Percentiles rank a stretch among this genome's conserved stretches.
Evolutionary conservation across 2,797 vertebrate genomes (phyloP).

Genomic region (Rhabdomys pumilio): DNA sequence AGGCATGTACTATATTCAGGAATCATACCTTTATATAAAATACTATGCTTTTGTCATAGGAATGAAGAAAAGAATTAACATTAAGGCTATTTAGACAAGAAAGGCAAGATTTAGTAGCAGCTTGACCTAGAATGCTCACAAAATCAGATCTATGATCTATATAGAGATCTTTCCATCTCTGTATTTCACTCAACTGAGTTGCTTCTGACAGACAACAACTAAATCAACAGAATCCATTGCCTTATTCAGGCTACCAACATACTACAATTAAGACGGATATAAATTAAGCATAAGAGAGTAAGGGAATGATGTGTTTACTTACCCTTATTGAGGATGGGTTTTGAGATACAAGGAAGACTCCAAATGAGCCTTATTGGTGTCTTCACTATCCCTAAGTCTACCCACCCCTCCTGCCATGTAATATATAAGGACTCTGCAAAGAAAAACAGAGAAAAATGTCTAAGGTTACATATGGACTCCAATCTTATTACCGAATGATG

Average conservation of each 20-base stretch:
- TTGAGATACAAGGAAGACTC: constrained; percentile 71
- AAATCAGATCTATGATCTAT: not conserved
- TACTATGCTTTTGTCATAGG: not conserved
- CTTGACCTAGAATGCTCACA: not conserved
- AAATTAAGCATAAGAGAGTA: constrained; percentile 11
- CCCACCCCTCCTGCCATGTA: constrained; percentile 81
- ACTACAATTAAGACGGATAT: not conserved
- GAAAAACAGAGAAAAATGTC: constrained; percentile 64
- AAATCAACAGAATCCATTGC: not conserved
- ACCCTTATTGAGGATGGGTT: constrained; percentile 73
- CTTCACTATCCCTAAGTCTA: constrained; percentile 73
- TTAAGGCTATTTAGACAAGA: not conserved
- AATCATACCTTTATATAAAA: constrained; percentile 19
- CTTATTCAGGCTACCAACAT: not conserved
- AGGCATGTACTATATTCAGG: not conserved
- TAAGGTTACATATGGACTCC: not conserved
- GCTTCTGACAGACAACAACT: not conserved
- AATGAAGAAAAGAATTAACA: constrained; percentile 20
- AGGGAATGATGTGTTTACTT: constrained; percentile 64
- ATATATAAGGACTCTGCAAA: constrained; percentile 78
- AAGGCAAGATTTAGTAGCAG: constrained; percentile 17
- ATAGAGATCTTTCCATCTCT: not conserved
- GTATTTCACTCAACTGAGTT: constrained; percentile 35
- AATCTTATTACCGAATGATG: constrained; percentile 2
- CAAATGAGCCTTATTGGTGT: constrained; percentile 67